phyloP scores from a whole-genome alignment of 2,113 vertebrate species.

The Ursus arctos region DNA sequence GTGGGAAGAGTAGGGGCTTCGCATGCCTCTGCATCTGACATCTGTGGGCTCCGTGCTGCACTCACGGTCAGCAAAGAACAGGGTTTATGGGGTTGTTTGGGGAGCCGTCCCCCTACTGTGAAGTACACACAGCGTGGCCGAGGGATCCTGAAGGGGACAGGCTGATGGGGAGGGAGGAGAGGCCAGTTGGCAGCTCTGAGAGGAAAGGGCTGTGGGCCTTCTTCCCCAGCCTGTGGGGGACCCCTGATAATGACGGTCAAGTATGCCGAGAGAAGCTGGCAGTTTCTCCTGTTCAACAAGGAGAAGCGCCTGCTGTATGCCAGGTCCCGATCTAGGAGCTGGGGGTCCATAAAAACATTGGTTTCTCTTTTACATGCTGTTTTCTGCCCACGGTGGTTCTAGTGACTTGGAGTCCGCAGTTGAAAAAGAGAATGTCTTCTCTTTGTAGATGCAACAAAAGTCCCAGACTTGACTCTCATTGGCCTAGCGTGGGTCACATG shows the following conservation, averaged over 20 bases:
- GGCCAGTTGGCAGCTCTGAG: neutral
- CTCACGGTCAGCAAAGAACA: neutral
- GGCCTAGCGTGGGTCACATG: neutral
- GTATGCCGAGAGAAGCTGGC: too few relatives aligned
- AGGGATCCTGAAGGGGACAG: neutral
- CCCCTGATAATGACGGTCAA: accelerated
- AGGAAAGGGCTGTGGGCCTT: neutral
- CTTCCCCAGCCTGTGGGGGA: neutral
- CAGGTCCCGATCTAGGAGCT: neutral
- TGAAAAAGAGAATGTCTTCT: neutral
- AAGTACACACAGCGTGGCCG: neutral
- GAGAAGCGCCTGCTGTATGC: neutral
- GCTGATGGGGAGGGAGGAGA: neutral
- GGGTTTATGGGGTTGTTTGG: neutral
- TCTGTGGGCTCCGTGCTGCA: neutral
- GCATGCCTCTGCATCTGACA: neutral
- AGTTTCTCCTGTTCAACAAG: neutral
- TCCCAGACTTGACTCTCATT: neutral
- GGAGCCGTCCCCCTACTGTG: neutral
- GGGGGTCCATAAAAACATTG: neutral
- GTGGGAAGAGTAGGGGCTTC: neutral
- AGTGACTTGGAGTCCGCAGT: neutral
- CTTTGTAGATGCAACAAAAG: neutral
- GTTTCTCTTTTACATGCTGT: neutral
- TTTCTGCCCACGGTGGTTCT: neutral